Conservation (phyloP, 35 echinoderm and acorn worm species). For the Diadema setosum region DNA sequence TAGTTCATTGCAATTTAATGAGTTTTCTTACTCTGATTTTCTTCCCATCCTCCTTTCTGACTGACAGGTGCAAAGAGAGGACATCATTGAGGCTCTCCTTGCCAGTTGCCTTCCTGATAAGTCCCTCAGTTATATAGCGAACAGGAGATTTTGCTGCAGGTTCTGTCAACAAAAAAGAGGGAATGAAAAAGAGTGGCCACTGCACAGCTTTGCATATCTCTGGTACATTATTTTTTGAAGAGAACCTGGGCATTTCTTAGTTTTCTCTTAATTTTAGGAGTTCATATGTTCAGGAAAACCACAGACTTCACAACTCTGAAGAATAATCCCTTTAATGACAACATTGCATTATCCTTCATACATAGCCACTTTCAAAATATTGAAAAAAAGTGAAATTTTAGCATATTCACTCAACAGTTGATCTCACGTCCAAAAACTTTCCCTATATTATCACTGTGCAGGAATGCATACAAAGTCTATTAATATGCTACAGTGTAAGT, state of each 20-base stretch:
- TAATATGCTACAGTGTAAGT: too few species aligned
- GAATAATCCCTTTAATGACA: background rate
- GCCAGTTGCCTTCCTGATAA: conserved; percentile 67
- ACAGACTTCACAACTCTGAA: background rate
- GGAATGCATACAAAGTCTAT: too few species aligned
- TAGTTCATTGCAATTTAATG: background rate
- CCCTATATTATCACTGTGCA: too few species aligned
- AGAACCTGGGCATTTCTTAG: background rate
- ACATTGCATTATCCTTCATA: too few species aligned
- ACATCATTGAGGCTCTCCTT: conserved; percentile 80
- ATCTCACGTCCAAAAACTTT: too few species aligned
- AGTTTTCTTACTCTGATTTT: conserved; percentile 72
- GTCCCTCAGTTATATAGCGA: conserved; percentile 83
- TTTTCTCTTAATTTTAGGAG: background rate
- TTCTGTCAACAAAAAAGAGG: background rate
- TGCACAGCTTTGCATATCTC: background rate
- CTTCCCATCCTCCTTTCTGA: conserved; percentile 69
- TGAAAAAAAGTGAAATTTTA: too few species aligned
- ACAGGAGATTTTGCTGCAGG: conserved; percentile 45
- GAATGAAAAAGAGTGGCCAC: background rate
- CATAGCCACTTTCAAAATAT: too few species aligned
- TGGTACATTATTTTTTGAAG: background rate
- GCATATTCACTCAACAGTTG: too few species aligned
- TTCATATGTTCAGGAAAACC: background rate
- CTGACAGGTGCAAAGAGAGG: conserved; percentile 47